Base-by-base conservation (phyloP, 2,113 vertebrate genomes). In the Strix uralensis region DNA sequence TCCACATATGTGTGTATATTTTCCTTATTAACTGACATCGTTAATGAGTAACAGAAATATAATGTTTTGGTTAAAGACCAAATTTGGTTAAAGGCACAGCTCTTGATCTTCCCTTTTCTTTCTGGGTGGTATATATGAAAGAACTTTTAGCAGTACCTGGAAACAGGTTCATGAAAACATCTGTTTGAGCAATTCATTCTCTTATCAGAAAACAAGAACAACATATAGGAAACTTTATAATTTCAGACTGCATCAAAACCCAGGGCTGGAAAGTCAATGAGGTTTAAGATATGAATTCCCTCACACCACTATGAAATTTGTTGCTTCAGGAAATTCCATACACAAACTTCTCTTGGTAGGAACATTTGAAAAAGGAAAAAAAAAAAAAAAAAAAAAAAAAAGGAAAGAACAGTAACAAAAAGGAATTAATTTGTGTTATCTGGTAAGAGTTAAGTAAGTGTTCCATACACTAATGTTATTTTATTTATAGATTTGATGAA, bases 401-500 rank as follows among this genome's bases (percentile, higher is more conserved):
- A 47, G 5, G 18, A 74, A 74, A 44, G 2, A 52, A 15, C 4
- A 34, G 5, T 40, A 40, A 32, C 1, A 62, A 67, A 71, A 47
- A 10, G 1, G 3, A 69, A 73, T 61, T 61, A 29, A 27, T 6
- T 86, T 51, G 8, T 42, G 11, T n/a, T 71, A 92, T 36, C 14
- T 52, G 6, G 9, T 69, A 67, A 27, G 15, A 54, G 19, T 47
- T 47, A 47, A 21, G 14, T 47, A 47, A 47, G 14, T 51, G 34
- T 62, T 71, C n/a, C 3, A 38, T 88, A 92, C 42, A 77, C 12
- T 3, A 49, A 15, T 86, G 54, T 73, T 63, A 34, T 65, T 95
- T 84, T 12, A 42, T 71, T 91, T 95, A 10, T 27, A 97, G 77
- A 51, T 93, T 77, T 83, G 36, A 34, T 49, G 69, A 90, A 75